Evolutionary conservation across 2,797 vertebrate species (phyloP).

Genomic region (Tapera naevia): DNA sequence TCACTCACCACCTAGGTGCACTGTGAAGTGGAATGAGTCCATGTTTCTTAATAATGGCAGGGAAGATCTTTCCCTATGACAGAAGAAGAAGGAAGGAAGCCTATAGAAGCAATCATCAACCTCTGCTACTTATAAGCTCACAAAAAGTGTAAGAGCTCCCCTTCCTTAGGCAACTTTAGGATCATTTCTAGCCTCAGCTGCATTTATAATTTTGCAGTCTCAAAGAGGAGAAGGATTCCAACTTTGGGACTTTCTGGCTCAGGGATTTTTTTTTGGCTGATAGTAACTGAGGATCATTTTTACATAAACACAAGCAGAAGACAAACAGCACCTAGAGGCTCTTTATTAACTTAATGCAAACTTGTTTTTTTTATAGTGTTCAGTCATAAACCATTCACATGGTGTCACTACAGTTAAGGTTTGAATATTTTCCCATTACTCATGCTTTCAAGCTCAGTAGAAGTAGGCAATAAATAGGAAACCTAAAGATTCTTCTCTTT

Average conservation of each 20-base stretch:
- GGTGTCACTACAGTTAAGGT: not conserved
- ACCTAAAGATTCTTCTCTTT: not conserved
- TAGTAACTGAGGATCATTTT: not conserved
- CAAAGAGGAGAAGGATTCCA: not conserved
- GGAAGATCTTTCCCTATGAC: not conserved
- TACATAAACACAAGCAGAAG: conserved; percentile 25
- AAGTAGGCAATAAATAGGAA: not conserved
- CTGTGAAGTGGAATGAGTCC: not conserved
- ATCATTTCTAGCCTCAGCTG: not conserved
- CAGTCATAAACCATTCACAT: conserved; percentile 3
- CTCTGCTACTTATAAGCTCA: not conserved
- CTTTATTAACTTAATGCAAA: conserved; percentile 41
- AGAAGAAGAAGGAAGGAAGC: not conserved
- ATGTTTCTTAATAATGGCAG: not conserved
- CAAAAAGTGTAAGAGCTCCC: not conserved
- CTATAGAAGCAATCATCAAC: not conserved
- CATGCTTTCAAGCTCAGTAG: not conserved
- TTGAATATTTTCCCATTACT: conserved; percentile 37
- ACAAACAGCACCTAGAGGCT: conserved; percentile 29
- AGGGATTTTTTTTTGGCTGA: not conserved
- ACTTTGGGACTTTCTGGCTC: not conserved
- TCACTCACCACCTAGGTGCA: not conserved
- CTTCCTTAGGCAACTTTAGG: not conserved
- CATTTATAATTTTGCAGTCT: not conserved
- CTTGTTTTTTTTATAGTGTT: not conserved